Percentiles rank a stretch among this genome's conserved stretches.
Evolutionary conservation across 2,888 invertebrate genomes (phyloP).

Genomic region (Phrixothrix hirtus): DNA sequence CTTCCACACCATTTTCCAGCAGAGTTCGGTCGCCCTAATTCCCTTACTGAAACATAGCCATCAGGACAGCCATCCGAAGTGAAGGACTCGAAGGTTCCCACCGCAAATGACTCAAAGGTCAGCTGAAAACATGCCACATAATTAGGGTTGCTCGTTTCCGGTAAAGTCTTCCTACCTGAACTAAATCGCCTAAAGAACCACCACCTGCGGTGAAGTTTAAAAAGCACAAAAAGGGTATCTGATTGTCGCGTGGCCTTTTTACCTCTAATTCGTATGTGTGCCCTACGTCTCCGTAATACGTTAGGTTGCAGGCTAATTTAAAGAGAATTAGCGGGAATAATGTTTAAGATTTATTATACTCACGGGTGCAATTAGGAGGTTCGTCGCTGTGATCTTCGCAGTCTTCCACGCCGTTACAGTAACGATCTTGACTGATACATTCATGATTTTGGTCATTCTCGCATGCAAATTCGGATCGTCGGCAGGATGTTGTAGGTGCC

Average conservation of each 20-base stretch:
- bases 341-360: too few relatives aligned
- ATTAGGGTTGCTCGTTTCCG: neutral
- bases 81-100: constrained; percentile 78
- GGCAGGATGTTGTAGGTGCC: constrained; percentile 9
- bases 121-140: constrained; percentile 61
- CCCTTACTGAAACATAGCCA: constrained; percentile 79
- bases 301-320: constrained; percentile 78
- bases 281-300: constrained; percentile 80
- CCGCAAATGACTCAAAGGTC: constrained; percentile 82
- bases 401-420: constrained; percentile 77
- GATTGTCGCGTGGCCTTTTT: constrained; percentile 67
- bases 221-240: constrained; percentile 78
- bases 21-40: constrained; percentile 70
- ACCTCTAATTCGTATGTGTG: constrained; percentile 80
- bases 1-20: constrained; percentile 84
- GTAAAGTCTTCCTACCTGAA: constrained; percentile 63
- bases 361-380: constrained; percentile 74
- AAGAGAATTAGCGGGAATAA: too few relatives aligned
- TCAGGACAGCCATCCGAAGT: constrained; percentile 78
- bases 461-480: constrained; percentile 56
- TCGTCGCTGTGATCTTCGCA: constrained; percentile 81
- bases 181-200: constrained; percentile 75
- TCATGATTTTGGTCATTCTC: constrained; percentile 50
- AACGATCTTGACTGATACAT: constrained; percentile 74
- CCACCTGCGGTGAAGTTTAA: constrained; percentile 84